These are phyloP conservation scores for Caranx melampygus DNA, from an alignment of 2,113 vertebrate genomes.

Conservation along the genomic window DNA sequence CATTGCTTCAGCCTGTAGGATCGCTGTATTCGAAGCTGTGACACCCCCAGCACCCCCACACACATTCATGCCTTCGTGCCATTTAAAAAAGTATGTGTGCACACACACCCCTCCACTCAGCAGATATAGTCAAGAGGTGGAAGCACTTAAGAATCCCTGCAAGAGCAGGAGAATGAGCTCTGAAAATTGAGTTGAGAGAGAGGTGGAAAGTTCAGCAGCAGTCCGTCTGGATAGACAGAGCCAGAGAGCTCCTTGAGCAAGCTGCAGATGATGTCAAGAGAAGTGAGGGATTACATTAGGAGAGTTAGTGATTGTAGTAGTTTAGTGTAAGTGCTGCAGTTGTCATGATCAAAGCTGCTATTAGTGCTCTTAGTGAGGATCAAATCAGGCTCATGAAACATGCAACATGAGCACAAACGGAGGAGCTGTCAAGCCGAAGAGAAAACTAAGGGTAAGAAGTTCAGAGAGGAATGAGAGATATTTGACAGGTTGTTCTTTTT, in stretches of 20 bases:
- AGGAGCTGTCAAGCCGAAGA: constrained; percentile 34
- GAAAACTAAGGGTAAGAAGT: not conserved
- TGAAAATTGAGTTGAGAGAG: constrained; percentile 43
- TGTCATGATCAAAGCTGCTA: constrained; percentile 69
- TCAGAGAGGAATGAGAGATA: not conserved
- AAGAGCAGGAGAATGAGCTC: constrained; percentile 35
- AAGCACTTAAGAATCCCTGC: constrained; percentile 50
- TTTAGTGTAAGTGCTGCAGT: constrained; percentile 56
- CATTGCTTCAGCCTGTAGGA: constrained; percentile 8
- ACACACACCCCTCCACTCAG: not conserved
- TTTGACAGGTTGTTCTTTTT: constrained; percentile 8
- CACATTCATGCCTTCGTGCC: not conserved
- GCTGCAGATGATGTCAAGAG: constrained; percentile 51
- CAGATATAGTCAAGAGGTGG: constrained; percentile 29
- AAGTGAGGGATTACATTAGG: constrained; percentile 62
- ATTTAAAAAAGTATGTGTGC: not conserved
- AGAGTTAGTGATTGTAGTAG: constrained; percentile 57
- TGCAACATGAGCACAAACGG: constrained; percentile 37
- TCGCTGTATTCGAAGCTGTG: constrained; percentile 22
- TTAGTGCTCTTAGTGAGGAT: constrained; percentile 56
- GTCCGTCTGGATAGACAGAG: constrained; percentile 30
- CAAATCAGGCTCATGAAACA: constrained; percentile 44
- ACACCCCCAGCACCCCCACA: not conserved
- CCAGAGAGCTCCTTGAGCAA: constrained; percentile 49
- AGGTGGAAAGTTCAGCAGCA: constrained; percentile 54